phyloP scores from a whole-genome alignment of 1,140 invertebrate genomes.

The Epicauta chinensis region DNA sequence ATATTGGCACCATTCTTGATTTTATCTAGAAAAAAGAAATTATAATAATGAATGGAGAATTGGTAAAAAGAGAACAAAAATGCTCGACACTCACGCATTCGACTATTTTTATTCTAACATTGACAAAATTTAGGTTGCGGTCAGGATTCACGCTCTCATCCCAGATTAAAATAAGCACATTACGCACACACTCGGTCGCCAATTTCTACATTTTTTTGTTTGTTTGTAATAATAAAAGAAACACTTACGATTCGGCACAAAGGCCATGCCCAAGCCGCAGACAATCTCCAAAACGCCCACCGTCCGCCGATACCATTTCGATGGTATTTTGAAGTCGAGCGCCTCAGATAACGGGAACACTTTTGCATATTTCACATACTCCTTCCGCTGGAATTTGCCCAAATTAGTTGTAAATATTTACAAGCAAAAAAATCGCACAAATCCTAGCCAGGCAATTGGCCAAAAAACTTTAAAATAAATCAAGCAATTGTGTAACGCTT shows the following conservation, averaged over 20 bases:
- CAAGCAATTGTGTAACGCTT: slow-evolving; percentile 29
- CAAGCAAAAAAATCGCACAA: slow-evolving; percentile 7
- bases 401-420: slow-evolving; percentile 35
- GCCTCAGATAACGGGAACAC: slow-evolving; percentile 84
- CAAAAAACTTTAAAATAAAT: slow-evolving; percentile 42
- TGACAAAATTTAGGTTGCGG: slow-evolving; percentile 29
- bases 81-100: not conserved
- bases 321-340: slow-evolving; percentile 80
- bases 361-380: slow-evolving; percentile 94
- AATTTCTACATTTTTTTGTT: not conserved
- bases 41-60: slow-evolving; percentile 11
- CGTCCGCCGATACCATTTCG: slow-evolving; percentile 86
- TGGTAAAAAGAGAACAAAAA: too few relatives aligned
- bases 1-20: slow-evolving; percentile 85
- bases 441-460: slow-evolving; percentile 47
- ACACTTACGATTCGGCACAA: slow-evolving; percentile 79
- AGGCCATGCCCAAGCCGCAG: slow-evolving; percentile 80
- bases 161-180: too few relatives aligned
- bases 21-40: slow-evolving; percentile 71
- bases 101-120: slow-evolving; percentile 25
- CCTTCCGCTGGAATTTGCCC: slow-evolving; percentile 91
- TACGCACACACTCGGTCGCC: too few relatives aligned
- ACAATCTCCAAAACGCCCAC: slow-evolving; percentile 85
- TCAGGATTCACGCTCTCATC: slow-evolving; percentile 1
- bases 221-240: not conserved